These are phyloP conservation scores for Clarias magur DNA, from an alignment of 2,113 vertebrate genomes.

Conservation along the genomic window DNA sequence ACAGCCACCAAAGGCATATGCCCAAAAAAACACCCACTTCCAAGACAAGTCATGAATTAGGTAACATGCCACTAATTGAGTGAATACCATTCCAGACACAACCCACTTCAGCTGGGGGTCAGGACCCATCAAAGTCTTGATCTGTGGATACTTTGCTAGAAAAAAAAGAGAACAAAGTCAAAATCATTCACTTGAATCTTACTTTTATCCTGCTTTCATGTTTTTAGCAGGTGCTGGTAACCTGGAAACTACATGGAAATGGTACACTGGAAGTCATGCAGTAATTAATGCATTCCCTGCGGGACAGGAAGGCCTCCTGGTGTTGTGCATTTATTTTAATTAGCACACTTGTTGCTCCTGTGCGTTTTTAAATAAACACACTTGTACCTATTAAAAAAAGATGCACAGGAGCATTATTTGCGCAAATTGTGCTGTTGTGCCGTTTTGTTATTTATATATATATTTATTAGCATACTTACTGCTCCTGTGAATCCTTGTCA, in stretches of 20 bases:
- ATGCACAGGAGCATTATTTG: too few species aligned
- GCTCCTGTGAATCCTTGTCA: conserved; percentile 29
- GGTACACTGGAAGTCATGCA: conserved; percentile 23
- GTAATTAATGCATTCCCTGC: conserved; percentile 44
- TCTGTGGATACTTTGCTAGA: conserved; percentile 92
- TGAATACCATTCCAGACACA: conserved; percentile 86
- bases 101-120: conserved; percentile 93
- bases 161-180: not conserved
- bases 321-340: conserved; percentile 61
- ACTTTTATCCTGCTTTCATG: not conserved
- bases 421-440: conserved; percentile 24
- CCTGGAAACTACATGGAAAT: conserved; percentile 25
- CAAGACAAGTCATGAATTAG: conserved; percentile 82
- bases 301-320: conserved; percentile 52
- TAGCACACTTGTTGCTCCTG: conserved; percentile 60
- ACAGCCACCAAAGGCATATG: conserved; percentile 90
- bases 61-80: conserved; percentile 86
- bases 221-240: not conserved
- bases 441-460: conserved; percentile 49
- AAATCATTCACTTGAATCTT: too few species aligned
- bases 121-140: conserved; percentile 91
- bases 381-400: not conserved
- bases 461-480: not conserved
- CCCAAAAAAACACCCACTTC: conserved; percentile 98
- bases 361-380: not conserved